phyloP scores from a whole-genome alignment of 2,888 invertebrate genomes.

The Mythimna impura region DNA sequence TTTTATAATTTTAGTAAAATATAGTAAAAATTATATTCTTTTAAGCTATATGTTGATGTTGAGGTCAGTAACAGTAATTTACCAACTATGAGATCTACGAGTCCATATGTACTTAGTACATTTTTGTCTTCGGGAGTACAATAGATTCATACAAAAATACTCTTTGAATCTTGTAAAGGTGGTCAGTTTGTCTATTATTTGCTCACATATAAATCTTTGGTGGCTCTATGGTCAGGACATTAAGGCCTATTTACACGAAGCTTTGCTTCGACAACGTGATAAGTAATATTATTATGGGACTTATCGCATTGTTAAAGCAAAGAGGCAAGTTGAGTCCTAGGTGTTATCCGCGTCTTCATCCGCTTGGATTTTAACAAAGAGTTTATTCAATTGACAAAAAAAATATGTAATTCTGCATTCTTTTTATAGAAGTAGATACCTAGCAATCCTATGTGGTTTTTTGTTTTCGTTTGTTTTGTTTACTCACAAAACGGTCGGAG shows the following conservation, averaged over 20 bases:
- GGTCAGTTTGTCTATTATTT: neutral
- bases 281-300: too few species aligned
- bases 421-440: too few species aligned
- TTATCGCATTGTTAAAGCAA: too few species aligned
- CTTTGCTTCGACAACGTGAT: too few species aligned
- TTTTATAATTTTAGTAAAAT: constrained; percentile 5
- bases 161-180: neutral
- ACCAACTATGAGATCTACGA: neutral
- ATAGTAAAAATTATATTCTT: neutral
- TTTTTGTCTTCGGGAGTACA: neutral
- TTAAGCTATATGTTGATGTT: neutral
- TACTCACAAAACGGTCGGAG: too few species aligned
- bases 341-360: too few species aligned
- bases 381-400: too few species aligned
- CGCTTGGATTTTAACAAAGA: too few species aligned
- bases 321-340: too few species aligned
- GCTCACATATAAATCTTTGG: neutral
- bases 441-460: too few species aligned
- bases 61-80: neutral
- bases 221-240: neutral
- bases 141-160: neutral
- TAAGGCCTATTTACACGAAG: neutral
- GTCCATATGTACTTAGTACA: neutral
- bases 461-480: too few species aligned
- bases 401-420: too few species aligned